These are phyloP conservation scores for Palythoa grandis DNA, from an alignment of 92 coral and sea anemone genomes.

Conservation along the genomic window DNA sequence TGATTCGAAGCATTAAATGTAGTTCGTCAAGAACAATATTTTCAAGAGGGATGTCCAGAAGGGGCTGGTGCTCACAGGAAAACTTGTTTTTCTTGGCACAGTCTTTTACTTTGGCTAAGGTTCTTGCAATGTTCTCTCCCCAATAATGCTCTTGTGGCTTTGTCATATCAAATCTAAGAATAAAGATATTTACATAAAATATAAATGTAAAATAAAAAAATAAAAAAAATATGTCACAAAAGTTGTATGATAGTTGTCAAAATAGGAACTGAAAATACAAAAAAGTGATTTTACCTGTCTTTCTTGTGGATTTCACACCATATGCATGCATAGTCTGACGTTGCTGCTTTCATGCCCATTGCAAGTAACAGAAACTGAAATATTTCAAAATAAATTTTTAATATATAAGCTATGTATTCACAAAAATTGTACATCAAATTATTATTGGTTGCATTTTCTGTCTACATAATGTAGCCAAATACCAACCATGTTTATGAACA, in stretches of 20 bases:
- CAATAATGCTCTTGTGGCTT: constrained; percentile 53
- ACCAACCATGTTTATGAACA: background rate
- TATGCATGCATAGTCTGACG: no score
- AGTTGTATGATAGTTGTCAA: no score
- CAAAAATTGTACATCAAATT: background rate
- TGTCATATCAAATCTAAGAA: constrained; percentile 55
- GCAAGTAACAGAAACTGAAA: background rate
- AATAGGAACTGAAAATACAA: no score
- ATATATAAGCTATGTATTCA: background rate
- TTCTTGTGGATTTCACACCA: no score
- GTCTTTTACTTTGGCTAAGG: constrained; percentile 33
- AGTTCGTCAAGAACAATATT: constrained; percentile 63
- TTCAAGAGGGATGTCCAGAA: constrained; percentile 59
- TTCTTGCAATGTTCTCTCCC: constrained; percentile 44
- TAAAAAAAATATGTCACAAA: no score
- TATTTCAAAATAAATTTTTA: background rate
- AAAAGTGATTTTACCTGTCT: no score
- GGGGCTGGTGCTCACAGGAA: constrained; percentile 52
- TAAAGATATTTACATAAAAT: no score
- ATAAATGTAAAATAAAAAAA: no score
- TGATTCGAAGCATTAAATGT: constrained; percentile 59
- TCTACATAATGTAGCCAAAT: background rate
- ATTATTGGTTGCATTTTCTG: background rate
- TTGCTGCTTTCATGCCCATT: background rate
- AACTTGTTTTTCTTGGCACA: constrained; percentile 44